phyloP scores from a whole-genome alignment of 2,888 invertebrate species.

The Eurois occulta region DNA sequence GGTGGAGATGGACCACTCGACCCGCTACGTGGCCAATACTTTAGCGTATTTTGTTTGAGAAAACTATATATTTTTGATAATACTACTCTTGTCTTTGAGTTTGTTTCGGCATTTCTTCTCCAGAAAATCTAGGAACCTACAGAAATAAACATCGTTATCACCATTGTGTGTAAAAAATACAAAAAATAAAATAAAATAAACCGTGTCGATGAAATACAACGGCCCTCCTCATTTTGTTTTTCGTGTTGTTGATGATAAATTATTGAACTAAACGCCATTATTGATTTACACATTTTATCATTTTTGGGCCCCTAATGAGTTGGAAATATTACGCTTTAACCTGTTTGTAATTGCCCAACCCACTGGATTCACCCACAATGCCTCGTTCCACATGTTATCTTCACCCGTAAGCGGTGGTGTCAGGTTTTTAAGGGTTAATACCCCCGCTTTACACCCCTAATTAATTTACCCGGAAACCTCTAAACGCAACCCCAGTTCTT shows the following conservation, averaged over 20 bases:
- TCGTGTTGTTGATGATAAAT: not conserved
- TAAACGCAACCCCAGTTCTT: constrained; percentile 37
- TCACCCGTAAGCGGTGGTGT: constrained; percentile 39
- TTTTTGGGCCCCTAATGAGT: constrained; percentile 9
- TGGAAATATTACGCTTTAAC: constrained; percentile 36
- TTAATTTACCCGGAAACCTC: constrained; percentile 56
- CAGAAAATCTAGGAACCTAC: not conserved
- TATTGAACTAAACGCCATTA: not conserved
- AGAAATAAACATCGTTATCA: not conserved
- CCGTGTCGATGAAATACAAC: too few species aligned
- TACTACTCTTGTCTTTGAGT: not conserved
- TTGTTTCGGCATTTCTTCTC: not conserved
- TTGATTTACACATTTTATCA: not conserved
- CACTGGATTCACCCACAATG: constrained; percentile 19
- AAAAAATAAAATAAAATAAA: too few species aligned
- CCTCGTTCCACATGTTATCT: constrained; percentile 45
- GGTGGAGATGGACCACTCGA: constrained; percentile 46
- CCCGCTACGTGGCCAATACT: constrained; percentile 28
- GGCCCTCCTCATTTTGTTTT: not conserved
- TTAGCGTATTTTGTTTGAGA: constrained; percentile 13
- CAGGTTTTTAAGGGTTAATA: constrained; percentile 43
- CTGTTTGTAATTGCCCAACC: constrained; percentile 40
- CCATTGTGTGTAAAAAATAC: not conserved
- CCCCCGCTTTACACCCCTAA: constrained; percentile 17
- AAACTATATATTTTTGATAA: not conserved